phyloP scores from a whole-genome alignment of 1,140 invertebrate species.

The Drosophila pruinosa region DNA sequence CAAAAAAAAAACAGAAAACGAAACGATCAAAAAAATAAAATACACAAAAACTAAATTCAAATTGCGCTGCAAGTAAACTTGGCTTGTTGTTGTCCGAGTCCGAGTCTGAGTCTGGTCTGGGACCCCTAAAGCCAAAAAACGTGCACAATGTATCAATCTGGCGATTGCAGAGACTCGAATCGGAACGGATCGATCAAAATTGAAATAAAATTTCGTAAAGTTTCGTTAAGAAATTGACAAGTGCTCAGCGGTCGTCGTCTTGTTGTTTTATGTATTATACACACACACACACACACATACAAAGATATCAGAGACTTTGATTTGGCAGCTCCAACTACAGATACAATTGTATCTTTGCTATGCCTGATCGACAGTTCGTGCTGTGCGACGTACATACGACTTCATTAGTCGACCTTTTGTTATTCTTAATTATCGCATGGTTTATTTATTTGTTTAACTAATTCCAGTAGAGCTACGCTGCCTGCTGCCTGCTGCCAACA shows the following conservation, averaged over 20 bases:
- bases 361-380: constrained; percentile 54
- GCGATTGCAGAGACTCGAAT: constrained; percentile 56
- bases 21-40: constrained; percentile 23
- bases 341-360: constrained; percentile 15
- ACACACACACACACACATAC: too few relatives aligned
- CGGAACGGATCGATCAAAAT: constrained; percentile 78
- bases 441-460: constrained; percentile 77
- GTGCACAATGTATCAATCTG: constrained; percentile 81
- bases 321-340: neutral
- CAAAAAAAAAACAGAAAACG: constrained; percentile 13
- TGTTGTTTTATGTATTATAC: constrained; percentile 20
- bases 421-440: constrained; percentile 71
- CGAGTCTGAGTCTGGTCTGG: neutral
- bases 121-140: constrained; percentile 70
- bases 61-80: constrained; percentile 78
- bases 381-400: constrained; percentile 40
- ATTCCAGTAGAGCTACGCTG: constrained; percentile 50
- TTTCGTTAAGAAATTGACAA: constrained; percentile 80
- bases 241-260: constrained; percentile 57
- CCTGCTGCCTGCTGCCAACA: too few relatives aligned
- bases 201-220: constrained; percentile 75
- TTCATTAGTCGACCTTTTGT: constrained; percentile 75
- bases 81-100: constrained; percentile 17
- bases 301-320: too few relatives aligned
- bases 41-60: constrained; percentile 68